These are phyloP conservation scores for Lynx canadensis DNA, from an alignment of 2,113 vertebrate genomes.

Conservation along the genomic window DNA sequence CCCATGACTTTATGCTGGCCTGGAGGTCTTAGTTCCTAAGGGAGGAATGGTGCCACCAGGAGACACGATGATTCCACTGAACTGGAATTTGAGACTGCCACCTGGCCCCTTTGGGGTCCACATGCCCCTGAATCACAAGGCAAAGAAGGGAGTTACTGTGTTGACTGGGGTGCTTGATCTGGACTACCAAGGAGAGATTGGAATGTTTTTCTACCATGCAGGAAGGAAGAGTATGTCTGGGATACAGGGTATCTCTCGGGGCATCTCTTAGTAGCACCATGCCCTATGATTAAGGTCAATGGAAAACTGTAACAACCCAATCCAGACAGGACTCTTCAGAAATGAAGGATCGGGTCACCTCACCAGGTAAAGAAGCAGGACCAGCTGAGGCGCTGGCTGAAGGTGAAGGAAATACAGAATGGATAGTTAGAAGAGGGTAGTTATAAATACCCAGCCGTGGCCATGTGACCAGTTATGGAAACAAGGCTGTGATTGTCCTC, in stretches of 20 bases:
- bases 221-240: neutral
- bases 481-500: neutral
- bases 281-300: neutral
- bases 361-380: neutral
- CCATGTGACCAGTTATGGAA: neutral
- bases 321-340: neutral
- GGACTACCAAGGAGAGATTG: neutral
- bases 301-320: neutral
- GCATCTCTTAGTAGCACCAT: neutral
- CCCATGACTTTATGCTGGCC: neutral
- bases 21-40: neutral
- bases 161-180: neutral
- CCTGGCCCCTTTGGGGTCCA: neutral
- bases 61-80: neutral
- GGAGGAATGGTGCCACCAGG: neutral
- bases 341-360: neutral
- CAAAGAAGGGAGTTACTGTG: neutral
- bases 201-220: too few species aligned
- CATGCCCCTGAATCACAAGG: neutral
- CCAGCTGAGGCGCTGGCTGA: neutral
- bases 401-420: neutral
- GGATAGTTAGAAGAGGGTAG: neutral
- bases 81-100: neutral
- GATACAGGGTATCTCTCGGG: neutral
- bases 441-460: neutral